Base-by-base conservation (phyloP, 1,140 invertebrate species). In the Agrypnia vestita region DNA sequence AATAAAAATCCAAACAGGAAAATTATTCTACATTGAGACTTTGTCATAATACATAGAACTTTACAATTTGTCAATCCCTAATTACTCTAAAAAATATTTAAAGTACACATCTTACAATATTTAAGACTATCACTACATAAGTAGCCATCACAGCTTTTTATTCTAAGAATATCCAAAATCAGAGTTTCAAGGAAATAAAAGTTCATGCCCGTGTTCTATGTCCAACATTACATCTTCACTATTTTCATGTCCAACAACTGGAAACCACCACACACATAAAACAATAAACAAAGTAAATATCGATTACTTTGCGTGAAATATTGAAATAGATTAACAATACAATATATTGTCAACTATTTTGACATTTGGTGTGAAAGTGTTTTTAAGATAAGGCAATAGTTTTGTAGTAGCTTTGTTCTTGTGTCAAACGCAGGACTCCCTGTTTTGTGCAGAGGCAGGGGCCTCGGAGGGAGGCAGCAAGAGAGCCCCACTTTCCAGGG, bases 351-450 rank as follows among this genome's bases (percentile, higher is more conserved):
- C n/a, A n/a, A n/a, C n/a, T n/a, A n/a, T n/a, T n/a, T n/a, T n/a
- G n/a, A n/a, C n/a, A n/a, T n/a, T n/a, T n/a, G n/a, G n/a, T n/a
- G n/a, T n/a, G n/a, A n/a, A n/a, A n/a, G n/a, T n/a, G n/a, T n/a
- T n/a, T n/a, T n/a, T 35, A 62, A 62, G 15, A 62, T 62, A 62
- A 72, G 69, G 69, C 69, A 72, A 55, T 62, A 43, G 62, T 46
- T n/a, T 43, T 11, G n/a, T 6, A 11, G 15, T 67, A 19, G 62
- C 43, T 44, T 13, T 43, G 25, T 47, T 67, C 62, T 17, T 17
- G 51, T 80, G 81, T 82, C 81, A 82, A 51, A 82, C 81, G 71
- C 81, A 82, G n/a, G 81, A 82, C 64, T 82, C 81, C 0, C 81
- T 55, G 21, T 71, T 67, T 9, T 44, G 62, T 9, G 62, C 62